A percentile compares a stretch with the other conserved stretches of the same genome.
These are phyloP conservation scores for Huso huso DNA, from an alignment of 2,797 vertebrate genomes.

Conservation along the genomic window DNA sequence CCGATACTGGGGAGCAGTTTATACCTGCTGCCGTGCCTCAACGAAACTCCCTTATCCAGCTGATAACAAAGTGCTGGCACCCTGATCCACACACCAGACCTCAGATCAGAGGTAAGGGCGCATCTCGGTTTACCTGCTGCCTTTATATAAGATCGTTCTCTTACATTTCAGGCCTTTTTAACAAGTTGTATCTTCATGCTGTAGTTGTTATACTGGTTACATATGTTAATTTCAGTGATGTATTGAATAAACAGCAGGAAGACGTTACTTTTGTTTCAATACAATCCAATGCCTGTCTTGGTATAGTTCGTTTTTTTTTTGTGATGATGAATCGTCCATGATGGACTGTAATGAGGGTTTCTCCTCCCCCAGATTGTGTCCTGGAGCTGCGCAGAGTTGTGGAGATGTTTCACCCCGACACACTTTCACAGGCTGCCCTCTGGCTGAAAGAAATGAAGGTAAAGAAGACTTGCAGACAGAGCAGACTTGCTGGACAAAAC, in stretches of 20 bases:
- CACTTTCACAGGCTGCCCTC: constrained; percentile 13
- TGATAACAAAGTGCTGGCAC: constrained; percentile 45
- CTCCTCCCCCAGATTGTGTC: constrained; percentile 27
- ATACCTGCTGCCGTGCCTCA: constrained; percentile 31
- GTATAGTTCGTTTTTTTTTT: background rate
- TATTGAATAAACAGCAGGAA: background rate
- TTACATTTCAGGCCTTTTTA: background rate
- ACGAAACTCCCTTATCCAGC: constrained; percentile 30
- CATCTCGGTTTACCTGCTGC: background rate
- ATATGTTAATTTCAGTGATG: background rate
- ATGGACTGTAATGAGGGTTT: background rate
- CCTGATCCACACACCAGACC: constrained; percentile 27
- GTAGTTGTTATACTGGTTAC: background rate
- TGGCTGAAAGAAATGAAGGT: constrained; percentile 30
- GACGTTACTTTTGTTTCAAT: background rate
- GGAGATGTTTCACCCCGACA: constrained; percentile 16
- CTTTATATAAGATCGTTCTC: background rate
- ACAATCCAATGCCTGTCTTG: background rate
- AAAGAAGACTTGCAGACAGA: background rate
- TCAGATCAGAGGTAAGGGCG: constrained; percentile 29
- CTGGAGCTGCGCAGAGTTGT: constrained; percentile 23
- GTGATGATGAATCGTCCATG: background rate
- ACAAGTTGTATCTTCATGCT: background rate
- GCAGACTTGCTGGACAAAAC: background rate
- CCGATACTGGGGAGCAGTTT: constrained; percentile 24